A percentile compares a stretch with the other conserved stretches of the same genome.
These are phyloP conservation scores for Thelaira solivaga DNA, from an alignment of 2,888 invertebrate genomes.

Conservation along the genomic window DNA sequence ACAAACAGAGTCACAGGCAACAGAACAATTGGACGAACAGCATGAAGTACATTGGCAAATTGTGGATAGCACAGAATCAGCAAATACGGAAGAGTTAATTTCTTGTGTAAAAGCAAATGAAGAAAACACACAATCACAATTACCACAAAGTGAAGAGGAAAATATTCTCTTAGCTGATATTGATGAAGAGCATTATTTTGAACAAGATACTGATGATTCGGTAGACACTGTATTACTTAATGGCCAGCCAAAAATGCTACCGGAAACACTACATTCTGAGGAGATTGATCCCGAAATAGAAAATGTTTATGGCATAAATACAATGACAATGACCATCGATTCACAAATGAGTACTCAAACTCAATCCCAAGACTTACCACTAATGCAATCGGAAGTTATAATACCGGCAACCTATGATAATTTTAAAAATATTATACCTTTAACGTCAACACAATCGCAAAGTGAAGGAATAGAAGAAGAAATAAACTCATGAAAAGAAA, in stretches of 20 bases:
- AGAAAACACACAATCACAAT: not conserved
- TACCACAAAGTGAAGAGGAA: not conserved
- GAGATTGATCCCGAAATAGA: slow-evolving; percentile 30
- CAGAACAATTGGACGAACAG: too few species aligned
- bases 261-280: slow-evolving; percentile 11
- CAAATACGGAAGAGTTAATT: too few species aligned
- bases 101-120: not conserved
- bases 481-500: too few species aligned
- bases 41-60: too few species aligned
- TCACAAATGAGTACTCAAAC: slow-evolving; percentile 16
- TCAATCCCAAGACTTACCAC: not conserved
- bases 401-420: slow-evolving; percentile 26
- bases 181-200: not conserved
- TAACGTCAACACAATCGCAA: slow-evolving; percentile 44
- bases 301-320: slow-evolving; percentile 13
- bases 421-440: slow-evolving; percentile 24
- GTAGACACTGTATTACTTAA: not conserved
- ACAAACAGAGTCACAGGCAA: not conserved
- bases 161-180: not conserved
- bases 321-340: slow-evolving; percentile 31
- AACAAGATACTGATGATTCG: slow-evolving; percentile 1
- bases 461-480: not conserved
- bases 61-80: too few species aligned
- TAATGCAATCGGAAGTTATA: slow-evolving; percentile 19
- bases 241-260: not conserved